These are phyloP conservation scores for Microctenopoma steveboyesi DNA, from an alignment of 2,797 vertebrate genomes.

Conservation along the genomic window DNA sequence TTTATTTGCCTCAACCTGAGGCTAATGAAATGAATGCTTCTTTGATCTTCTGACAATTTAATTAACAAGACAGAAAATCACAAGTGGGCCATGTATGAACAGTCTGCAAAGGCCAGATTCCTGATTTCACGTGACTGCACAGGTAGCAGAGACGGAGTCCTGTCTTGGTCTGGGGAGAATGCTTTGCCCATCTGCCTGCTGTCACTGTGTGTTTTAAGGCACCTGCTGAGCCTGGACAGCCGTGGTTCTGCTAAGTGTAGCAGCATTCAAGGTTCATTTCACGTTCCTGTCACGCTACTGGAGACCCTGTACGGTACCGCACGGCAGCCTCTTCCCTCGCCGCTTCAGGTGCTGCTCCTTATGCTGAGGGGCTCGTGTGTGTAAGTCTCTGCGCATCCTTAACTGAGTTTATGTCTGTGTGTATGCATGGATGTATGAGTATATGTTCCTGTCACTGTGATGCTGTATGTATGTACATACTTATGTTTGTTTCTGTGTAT, in stretches of 20 bases:
- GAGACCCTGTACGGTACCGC: conserved; percentile 31
- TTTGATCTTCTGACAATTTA: conserved; percentile 46
- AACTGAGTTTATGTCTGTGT: conserved; percentile 23
- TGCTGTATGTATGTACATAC: not conserved
- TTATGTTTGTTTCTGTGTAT: conserved; percentile 4
- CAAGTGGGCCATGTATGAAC: conserved; percentile 20
- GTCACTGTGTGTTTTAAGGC: conserved; percentile 61
- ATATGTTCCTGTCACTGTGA: not conserved
- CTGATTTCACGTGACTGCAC: conserved; percentile 52
- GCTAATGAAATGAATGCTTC: conserved; percentile 28
- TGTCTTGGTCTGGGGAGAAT: conserved; percentile 47
- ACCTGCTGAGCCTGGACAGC: conserved; percentile 57
- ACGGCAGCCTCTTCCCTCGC: conserved; percentile 25
- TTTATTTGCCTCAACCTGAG: conserved; percentile 23
- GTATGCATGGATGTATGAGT: not conserved
- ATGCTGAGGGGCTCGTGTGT: conserved; percentile 20
- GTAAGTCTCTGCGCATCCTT: conserved; percentile 37
- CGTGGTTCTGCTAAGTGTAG: conserved; percentile 58
- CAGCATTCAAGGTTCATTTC: conserved; percentile 75
- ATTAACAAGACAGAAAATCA: conserved; percentile 45
- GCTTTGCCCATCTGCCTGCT: conserved; percentile 56
- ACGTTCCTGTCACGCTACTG: conserved; percentile 65
- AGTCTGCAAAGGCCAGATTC: conserved; percentile 42
- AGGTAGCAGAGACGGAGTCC: conserved; percentile 21
- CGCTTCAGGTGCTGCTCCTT: conserved; percentile 53